Evolutionary conservation across 1,140 invertebrate species (phyloP), one percentile per base, ranked within the genome.

Genomic region (Battus philenor): DNA sequence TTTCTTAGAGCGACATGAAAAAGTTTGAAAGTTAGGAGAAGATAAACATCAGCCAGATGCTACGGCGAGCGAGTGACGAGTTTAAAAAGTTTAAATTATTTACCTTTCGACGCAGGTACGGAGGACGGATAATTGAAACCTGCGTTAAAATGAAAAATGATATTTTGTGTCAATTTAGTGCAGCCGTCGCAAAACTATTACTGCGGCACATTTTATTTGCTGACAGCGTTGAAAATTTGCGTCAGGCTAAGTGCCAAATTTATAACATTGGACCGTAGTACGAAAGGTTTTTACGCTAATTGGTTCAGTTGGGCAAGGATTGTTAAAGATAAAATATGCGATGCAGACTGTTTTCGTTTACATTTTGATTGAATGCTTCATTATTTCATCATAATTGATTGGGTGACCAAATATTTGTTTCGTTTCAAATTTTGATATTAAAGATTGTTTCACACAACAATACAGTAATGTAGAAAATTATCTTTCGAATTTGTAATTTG

Each of bases 321-420:
- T 80, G 80, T 84, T 84, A 80, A 80, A 79, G 77, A 80, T 84
- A 84, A 84, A 84, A 84, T 84, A 81, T 84, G 68, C 80, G 60
- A 71, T 75, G 70, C 77, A 61, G 77, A 74, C 58, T 71, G 70
- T 74, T 78, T 77, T 75, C 73, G 68, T 80, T 76, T 68, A 70
- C 73, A 75, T 74, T 74, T 70, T 69, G 73, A 79, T 75, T 68
- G 76, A 77, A 68, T 67, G 68, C 63, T 69, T 78, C 63, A 73
- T 72, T 74, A 74, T 44, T 63, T 41, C n/a, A 39, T 48, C 53
- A 52, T 53, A 54, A 52, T 71, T 62, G 22, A 60, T 69, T 73
- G 63, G 53, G 50, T 33, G 41, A 54, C 47, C 33, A 36, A 30
- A 44, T 53, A 53, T 34, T 9, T 29, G 22, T 27, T 22, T 20